Evolutionary conservation across 2,888 invertebrate genomes (phyloP), one percentile per base, ranked within the genome.

Genomic region (Cremastinae sp.): DNA sequence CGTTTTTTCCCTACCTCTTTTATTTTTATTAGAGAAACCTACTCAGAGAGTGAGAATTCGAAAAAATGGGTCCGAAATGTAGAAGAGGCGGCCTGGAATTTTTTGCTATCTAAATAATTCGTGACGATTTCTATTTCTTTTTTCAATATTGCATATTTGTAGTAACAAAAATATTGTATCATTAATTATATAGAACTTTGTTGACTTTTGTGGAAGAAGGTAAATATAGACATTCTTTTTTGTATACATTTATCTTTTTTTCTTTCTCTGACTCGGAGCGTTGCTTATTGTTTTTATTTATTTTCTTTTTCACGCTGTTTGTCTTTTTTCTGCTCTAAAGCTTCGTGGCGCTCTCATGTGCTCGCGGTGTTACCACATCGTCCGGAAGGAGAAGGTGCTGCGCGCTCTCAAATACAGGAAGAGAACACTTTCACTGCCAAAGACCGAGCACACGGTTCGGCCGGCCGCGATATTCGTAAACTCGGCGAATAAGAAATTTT

Each of bases 391-490:
- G 81, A 81, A 81, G 82, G 28, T 5, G 28, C 28, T 80, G 80
- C 78, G 81, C 79, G 81, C 79, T 79, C 73, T 82, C 80, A 83
- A 83, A 81, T 81, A 84, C 86, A 86, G 86, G 87, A 88, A 87
- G 87, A 87, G 85, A 88, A 85, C 84, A 88, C 89, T 89, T 89
- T 89, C 89, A 89, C 89, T 88, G 84, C 83, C 86, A 80, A 83
- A 80, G 80, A 49, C 59, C 39, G 62, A 70, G 69, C 62, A 45
- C 65, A 78, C 83, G 83, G 28, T 43, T 59, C 51, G 59, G 83
- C 78, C 81, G 81, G 61, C 35, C 72, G 61, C 43, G 39, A 79
- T 81, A 83, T 84, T 80, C 82, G 82, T 81, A 79, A 82, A 85
- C 83, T 81, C 85, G 80, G 82, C 84, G 79, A 83, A 83, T 74